Evolutionary conservation across 1,140 invertebrate species (phyloP), one percentile per base, ranked within the genome.

Genomic region (Drosophila seguyi): DNA sequence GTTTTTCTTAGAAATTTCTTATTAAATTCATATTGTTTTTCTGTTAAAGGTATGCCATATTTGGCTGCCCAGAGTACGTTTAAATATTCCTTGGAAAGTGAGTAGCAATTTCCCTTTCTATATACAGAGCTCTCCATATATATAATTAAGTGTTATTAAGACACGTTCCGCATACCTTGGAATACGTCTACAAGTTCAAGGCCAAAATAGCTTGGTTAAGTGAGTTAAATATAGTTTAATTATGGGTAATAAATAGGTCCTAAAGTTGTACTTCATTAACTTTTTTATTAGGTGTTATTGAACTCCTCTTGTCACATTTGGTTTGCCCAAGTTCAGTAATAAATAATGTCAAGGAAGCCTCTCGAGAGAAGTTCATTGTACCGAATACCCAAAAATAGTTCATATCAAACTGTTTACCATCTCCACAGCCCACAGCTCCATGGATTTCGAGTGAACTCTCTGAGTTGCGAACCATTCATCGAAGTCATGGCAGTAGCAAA

Each of bases 151-250:
- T 71, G 58, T 45, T 41, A 79, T 72, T 73, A 63, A 34, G 59
- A 61, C 80, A 68, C 62, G 80, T 68, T 74, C 29, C 31, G 56
- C 60, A 63, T 57, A 52, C 48, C 68, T 31, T 4, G 0, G 25
- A 82, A 73, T 58, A 57, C 14, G 20, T 39, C 5, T 34, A 8
- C 53, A 65, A 67, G 81, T 85, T 84, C 81, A 84, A 84, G 81
- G 81, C 53, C 57, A 60, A 39, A n/a, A 20, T 20, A 10, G n/a
- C n/a, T 31, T 16, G 20, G 39, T 73, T 73, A n/a, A 45, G 6
- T 29, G 10, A 29, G 48, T 36, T 50, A 52, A 65, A 41, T 38
- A 44, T 66, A 44, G n/a, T 6, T 53, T 2, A n/a, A 7, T n/a
- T 42, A 34, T n/a, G 34, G 13, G 6, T 62, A 31, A 47, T 31